phyloP scores from a whole-genome alignment of 1,140 invertebrate species.

The Penaeus indicus region DNA sequence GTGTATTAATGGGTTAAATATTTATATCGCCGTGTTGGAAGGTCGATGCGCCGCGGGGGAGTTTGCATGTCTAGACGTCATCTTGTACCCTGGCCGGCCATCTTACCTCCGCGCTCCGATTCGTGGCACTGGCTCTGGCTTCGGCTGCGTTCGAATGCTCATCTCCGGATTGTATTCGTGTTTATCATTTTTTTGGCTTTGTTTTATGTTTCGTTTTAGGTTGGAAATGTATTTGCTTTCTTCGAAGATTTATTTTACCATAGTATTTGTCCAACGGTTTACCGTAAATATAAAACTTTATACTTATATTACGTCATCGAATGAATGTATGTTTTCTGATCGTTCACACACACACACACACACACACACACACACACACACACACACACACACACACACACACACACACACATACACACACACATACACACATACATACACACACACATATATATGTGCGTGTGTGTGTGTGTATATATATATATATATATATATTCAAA shows the following conservation, averaged over 20 bases:
- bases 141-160: constrained; percentile 8
- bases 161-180: background rate
- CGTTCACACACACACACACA: background rate
- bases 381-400: background rate
- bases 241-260: no score
- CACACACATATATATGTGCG: background rate
- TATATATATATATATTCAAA: background rate
- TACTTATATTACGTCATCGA: background rate
- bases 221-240: no score
- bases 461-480: background rate
- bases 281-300: background rate
- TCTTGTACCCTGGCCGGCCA: constrained; percentile 50
- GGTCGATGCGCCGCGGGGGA: constrained; percentile 31
- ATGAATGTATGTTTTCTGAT: background rate
- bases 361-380: background rate
- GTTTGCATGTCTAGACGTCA: constrained; percentile 50
- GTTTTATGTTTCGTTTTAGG: background rate
- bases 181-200: background rate
- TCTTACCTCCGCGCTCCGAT: constrained; percentile 47
- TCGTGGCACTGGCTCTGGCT: constrained; percentile 31
- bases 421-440: background rate
- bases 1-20: constrained; percentile 61
- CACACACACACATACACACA: background rate
- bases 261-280: no score
- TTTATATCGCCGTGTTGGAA: constrained; percentile 60